These are phyloP conservation scores for Drosophila parthenogenetica DNA, from an alignment of 2,888 invertebrate species.

Conservation along the genomic window DNA sequence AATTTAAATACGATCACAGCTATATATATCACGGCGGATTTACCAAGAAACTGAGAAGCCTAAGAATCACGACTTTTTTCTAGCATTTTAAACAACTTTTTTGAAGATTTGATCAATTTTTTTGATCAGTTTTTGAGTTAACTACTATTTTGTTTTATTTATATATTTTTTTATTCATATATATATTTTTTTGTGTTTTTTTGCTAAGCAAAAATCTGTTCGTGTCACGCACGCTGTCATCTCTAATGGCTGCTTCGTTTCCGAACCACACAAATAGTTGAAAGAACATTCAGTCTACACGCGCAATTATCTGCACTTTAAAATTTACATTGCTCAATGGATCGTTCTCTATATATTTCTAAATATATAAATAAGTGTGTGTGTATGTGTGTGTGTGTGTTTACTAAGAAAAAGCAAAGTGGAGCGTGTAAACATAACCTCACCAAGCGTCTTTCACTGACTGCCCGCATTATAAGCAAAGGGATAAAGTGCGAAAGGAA, in stretches of 20 bases:
- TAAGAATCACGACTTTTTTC: too few relatives aligned
- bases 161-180: too few relatives aligned
- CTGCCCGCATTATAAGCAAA: slow-evolving; percentile 50
- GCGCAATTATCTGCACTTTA: slow-evolving; percentile 76
- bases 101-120: too few relatives aligned
- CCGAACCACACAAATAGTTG: slow-evolving; percentile 62
- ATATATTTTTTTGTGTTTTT: too few relatives aligned
- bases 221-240: slow-evolving; percentile 3
- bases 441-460: slow-evolving; percentile 37
- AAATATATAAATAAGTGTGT: background rate
- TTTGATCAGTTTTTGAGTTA: too few relatives aligned
- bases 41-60: too few relatives aligned
- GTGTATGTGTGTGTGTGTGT: slow-evolving; percentile 30
- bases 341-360: slow-evolving; percentile 24
- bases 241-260: background rate
- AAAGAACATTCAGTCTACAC: slow-evolving; percentile 73
- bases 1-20: too few relatives aligned
- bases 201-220: background rate
- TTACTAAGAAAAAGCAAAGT: slow-evolving; percentile 40
- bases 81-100: too few relatives aligned
- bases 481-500: background rate
- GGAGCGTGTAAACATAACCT: slow-evolving; percentile 62
- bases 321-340: slow-evolving; percentile 65
- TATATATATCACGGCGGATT: too few relatives aligned
- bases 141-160: too few relatives aligned